Conservation (phyloP, 2,113 vertebrate genomes). For the Neomonachus schauinslandi region DNA sequence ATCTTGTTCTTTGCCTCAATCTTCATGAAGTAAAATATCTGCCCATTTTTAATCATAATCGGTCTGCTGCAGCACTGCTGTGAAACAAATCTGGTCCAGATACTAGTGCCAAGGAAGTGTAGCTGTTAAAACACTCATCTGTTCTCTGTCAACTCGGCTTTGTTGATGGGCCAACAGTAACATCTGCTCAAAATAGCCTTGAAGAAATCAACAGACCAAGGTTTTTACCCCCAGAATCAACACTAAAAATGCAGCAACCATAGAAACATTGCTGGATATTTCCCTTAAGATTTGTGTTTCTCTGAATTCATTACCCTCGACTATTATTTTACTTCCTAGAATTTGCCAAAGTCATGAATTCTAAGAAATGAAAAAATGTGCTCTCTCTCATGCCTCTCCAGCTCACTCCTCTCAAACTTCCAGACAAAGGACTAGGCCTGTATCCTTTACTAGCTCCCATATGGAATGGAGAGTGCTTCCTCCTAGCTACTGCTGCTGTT, state of each 20-base stretch:
- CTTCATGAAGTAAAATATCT: conserved; percentile 34
- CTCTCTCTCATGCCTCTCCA: not conserved
- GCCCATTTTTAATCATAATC: conserved; percentile 48
- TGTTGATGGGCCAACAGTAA: conserved; percentile 70
- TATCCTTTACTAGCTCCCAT: not conserved
- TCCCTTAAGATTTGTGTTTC: conserved; percentile 51
- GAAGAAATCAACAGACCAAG: conserved; percentile 6
- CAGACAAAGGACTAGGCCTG: not conserved
- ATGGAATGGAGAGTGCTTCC: not conserved
- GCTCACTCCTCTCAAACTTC: not conserved
- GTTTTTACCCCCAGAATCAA: conserved; percentile 50
- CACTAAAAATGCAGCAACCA: conserved; percentile 39
- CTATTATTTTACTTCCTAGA: conserved; percentile 61
- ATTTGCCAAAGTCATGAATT: conserved; percentile 54
- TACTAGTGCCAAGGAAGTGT: conserved; percentile 76
- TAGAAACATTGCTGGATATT: conserved; percentile 46
- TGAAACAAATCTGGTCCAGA: conserved; percentile 63
- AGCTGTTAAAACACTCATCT: conserved; percentile 81
- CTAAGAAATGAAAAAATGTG: conserved; percentile 36
- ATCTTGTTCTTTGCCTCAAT: conserved; percentile 34
- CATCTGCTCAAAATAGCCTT: conserved; percentile 64
- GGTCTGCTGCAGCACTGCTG: not conserved
- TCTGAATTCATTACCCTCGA: conserved; percentile 66
- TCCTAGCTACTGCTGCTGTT: not conserved
- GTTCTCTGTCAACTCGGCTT: conserved; percentile 80